A percentile compares a stretch with the other conserved stretches of the same genome.
Conservation (phyloP, 1,140 invertebrate genomes). For the Drosophila trapezifrons region DNA sequence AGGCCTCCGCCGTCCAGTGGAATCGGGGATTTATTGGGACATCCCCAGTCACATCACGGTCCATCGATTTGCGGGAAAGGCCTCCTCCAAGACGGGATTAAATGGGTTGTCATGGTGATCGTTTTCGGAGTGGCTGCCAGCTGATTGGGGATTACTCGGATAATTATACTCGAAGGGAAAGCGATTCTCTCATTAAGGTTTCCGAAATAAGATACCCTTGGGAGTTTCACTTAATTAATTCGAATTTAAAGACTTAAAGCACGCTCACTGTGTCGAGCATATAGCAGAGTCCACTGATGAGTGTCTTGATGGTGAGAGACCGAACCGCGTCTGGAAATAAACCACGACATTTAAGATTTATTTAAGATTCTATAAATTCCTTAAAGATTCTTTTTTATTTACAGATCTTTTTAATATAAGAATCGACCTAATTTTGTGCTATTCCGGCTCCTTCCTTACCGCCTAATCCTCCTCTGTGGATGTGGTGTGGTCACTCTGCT, state of each 20-base stretch:
- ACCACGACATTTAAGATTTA: no score
- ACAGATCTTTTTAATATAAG: no score
- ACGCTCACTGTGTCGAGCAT: no score
- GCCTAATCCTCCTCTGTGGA: no score
- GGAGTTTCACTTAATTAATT: not conserved
- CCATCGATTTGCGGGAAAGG: slow-evolving; percentile 11
- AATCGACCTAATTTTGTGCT: not conserved
- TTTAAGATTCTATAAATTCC: no score
- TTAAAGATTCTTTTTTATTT: not conserved
- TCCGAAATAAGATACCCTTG: no score
- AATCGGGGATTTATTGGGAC: slow-evolving; percentile 20
- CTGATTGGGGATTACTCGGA: not conserved
- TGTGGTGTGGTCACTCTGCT: not conserved
- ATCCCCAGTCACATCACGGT: not conserved
- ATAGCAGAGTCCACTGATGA: no score
- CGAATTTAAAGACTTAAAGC: not conserved
- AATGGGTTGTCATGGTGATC: not conserved
- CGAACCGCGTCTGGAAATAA: no score
- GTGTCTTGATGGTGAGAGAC: no score
- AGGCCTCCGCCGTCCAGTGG: slow-evolving; percentile 2
- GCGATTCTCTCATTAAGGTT: not conserved
- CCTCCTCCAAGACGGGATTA: not conserved
- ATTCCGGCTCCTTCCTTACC: not conserved
- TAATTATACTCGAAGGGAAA: not conserved
- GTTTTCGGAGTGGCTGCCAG: no score